Evolutionary conservation across 2,888 invertebrate species (phyloP), one percentile per base, ranked within the genome.

Genomic region (Oscheius myriophilus): DNA sequence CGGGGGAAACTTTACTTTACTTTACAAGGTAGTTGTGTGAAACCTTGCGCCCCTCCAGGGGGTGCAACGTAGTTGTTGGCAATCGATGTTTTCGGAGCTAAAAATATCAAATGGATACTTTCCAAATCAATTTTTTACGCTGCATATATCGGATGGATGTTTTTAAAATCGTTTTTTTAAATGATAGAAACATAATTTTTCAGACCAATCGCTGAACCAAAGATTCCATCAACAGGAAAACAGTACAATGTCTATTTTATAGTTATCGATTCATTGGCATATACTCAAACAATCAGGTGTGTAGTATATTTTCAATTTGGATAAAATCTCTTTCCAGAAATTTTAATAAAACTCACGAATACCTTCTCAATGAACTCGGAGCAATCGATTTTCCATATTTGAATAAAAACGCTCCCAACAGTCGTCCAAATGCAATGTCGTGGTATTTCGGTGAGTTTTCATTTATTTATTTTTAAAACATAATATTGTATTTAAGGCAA

Each of bases 201-300:
- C 45, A 46, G 23, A 3, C 16, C 9, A 21, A 9, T 42, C 57
- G 18, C 3, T 2, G 12, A 1, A 33, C 4, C 41, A 42, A 55
- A 33, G 1, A 33, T 43, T 12, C 9, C 11, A 16, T 33, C 45
- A 25, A 21, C 11, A n/a, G 23, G 4, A 14, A 21, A 46, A 45
- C 59, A 46, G 46, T 59, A 59, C 26, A 59, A 23, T 21, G 45
- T 59, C 46, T 59, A 46, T 18, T 59, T 59, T 33, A 41, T 59
- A 11, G 16, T 25, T 1, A 33, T 59, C 45, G 59, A 59, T 1
- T 59, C 59, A 14, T 46, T 46, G 14, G 2, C 59, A 4, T 45
- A 59, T 46, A 59, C 59, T 25, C 59, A 59, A 25, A 11, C 25
- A 25, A 46, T 42, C 26, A 42, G 58, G 58, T 54, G 33, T 11